Evolutionary conservation across 2,888 invertebrate species (phyloP).

Genomic region (Lochmaea crataegi): DNA sequence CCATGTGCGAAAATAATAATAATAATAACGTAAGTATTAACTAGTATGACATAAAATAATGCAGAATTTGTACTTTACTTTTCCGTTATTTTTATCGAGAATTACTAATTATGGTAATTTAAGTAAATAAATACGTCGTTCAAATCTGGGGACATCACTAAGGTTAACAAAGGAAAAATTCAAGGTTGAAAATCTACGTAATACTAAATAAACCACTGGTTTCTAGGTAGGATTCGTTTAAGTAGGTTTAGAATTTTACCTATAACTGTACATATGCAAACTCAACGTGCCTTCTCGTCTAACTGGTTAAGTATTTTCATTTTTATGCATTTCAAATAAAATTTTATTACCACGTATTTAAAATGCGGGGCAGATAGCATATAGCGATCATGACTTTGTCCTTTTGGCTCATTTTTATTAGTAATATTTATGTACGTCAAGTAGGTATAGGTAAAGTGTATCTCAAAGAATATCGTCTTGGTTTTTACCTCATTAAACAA

Average conservation of each 20-base stretch:
- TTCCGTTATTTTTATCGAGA: background rate
- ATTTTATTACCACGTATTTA: background rate
- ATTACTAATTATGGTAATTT: background rate
- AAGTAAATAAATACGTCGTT: background rate
- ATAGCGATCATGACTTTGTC: background rate
- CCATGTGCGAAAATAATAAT: no score
- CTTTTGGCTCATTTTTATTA: no score
- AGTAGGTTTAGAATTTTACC: background rate
- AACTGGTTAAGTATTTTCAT: slow-evolving; percentile 15
- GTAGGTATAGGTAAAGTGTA: no score
- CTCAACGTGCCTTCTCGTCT: background rate
- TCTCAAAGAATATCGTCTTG: no score
- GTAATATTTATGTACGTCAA: no score
- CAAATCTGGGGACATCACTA: background rate
- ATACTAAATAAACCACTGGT: background rate
- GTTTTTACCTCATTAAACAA: no score
- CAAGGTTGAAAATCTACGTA: slow-evolving; percentile 14
- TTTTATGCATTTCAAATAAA: slow-evolving; percentile 6
- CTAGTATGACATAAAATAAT: background rate
- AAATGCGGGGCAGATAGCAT: background rate
- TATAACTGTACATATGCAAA: slow-evolving; percentile 18
- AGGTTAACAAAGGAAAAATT: slow-evolving; percentile 25
- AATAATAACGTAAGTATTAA: no score
- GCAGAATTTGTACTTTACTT: background rate
- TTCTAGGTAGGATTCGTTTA: background rate